Conservation (phyloP, 92 coral and sea anemone species). For the Phenganax stokvisi region DNA sequence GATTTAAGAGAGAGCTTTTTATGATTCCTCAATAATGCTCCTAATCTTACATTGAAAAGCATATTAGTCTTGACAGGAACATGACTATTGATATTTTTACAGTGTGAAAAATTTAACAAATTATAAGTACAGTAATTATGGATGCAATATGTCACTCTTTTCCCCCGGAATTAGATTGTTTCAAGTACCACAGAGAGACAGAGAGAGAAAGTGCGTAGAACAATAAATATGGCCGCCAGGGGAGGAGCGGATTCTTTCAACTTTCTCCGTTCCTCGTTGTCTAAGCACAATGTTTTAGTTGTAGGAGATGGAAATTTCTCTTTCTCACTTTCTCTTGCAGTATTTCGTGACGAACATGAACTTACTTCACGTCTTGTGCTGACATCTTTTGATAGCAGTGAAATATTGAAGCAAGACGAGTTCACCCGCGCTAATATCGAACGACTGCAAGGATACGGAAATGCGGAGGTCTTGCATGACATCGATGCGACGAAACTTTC, state of each 20-base stretch:
- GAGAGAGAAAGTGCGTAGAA: neutral
- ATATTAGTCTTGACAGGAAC: neutral
- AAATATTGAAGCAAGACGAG: conserved; percentile 50
- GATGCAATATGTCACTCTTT: neutral
- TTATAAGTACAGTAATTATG: no score
- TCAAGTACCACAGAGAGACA: neutral
- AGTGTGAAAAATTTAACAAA: neutral
- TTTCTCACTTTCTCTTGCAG: conserved; percentile 73
- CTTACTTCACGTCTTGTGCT: conserved; percentile 52
- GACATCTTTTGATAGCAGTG: conserved; percentile 73
- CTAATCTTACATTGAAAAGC: neutral
- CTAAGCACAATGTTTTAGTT: conserved; percentile 62
- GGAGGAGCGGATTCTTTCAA: conserved; percentile 38
- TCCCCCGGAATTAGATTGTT: neutral
- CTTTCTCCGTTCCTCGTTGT: conserved; percentile 51
- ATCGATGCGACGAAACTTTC: conserved; percentile 83
- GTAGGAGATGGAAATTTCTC: conserved; percentile 98
- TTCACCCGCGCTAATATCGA: conserved; percentile 65
- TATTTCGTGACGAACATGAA: conserved; percentile 35
- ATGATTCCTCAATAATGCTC: conserved; percentile 8
- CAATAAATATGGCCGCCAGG: conserved; percentile 24
- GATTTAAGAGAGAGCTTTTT: neutral
- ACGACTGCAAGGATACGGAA: conserved; percentile 45
- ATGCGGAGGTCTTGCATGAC: conserved; percentile 62
- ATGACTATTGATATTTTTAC: neutral